phyloP scores from a whole-genome alignment of 2,113 vertebrate species.

The Corydoras maculifer region DNA sequence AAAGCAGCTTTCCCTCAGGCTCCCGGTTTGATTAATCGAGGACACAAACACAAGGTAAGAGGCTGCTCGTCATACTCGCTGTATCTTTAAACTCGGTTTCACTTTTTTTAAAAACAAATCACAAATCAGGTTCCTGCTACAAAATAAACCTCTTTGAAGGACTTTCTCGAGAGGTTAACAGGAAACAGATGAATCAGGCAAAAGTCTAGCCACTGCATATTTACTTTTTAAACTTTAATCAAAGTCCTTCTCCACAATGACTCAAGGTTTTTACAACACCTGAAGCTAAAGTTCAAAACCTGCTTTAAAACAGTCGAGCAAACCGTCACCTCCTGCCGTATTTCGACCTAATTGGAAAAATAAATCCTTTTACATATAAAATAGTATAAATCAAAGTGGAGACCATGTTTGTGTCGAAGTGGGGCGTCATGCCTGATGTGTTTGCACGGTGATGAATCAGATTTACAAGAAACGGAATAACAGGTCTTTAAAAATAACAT shows the following conservation, averaged over 20 bases:
- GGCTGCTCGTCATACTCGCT: not conserved
- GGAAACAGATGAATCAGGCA: not conserved
- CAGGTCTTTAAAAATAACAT: too few relatives aligned
- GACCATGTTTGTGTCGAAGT: too few relatives aligned
- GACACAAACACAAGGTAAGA: conserved; percentile 15
- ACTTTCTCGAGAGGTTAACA: not conserved
- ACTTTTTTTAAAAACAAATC: not conserved
- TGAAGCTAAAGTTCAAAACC: conserved; percentile 27
- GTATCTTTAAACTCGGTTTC: not conserved
- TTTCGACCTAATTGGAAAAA: too few relatives aligned
- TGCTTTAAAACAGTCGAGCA: not conserved
- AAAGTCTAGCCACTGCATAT: not conserved
- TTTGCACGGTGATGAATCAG: too few relatives aligned
- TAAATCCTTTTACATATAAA: too few relatives aligned
- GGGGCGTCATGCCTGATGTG: too few relatives aligned
- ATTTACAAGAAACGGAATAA: too few relatives aligned
- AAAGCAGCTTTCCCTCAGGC: not conserved
- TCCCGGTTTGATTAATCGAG: not conserved
- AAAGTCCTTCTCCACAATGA: conserved; percentile 12
- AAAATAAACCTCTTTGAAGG: not conserved
- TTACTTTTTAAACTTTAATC: conserved; percentile 5
- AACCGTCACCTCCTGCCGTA: too few relatives aligned
- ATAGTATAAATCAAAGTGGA: too few relatives aligned
- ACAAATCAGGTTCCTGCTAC: not conserved
- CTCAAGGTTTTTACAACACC: conserved; percentile 7